Conservation (phyloP, 2,113 vertebrate genomes). For the Stegostoma tigrinum region DNA sequence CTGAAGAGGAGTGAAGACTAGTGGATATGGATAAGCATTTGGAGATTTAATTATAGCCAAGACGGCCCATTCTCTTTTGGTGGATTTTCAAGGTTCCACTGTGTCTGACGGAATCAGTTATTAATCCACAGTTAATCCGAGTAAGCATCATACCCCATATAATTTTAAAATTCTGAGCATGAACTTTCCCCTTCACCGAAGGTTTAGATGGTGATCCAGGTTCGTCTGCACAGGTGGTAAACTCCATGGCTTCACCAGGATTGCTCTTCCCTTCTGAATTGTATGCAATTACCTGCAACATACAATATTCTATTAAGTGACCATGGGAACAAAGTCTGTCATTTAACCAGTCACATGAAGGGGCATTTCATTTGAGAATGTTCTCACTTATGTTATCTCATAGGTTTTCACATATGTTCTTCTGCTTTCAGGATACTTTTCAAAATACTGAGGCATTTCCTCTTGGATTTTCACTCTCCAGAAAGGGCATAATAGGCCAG, state of each 20-base stretch:
- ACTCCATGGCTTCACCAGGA: conserved; percentile 80
- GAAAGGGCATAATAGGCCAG: background rate
- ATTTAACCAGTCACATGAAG: background rate
- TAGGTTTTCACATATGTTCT: background rate
- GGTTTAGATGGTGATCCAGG: conserved; percentile 76
- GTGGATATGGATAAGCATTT: background rate
- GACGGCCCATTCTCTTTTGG: background rate
- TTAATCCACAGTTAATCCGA: background rate
- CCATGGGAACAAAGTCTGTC: background rate
- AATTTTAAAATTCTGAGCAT: conserved; percentile 81
- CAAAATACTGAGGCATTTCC: background rate
- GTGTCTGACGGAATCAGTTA: background rate
- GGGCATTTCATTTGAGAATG: background rate
- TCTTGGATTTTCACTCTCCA: background rate
- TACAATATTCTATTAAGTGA: conserved; percentile 35
- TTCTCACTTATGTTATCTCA: background rate
- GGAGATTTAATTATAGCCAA: background rate
- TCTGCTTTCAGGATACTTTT: background rate
- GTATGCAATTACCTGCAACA: conserved; percentile 79
- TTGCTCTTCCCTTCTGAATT: conserved; percentile 93
- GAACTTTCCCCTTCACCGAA: conserved; percentile 76
- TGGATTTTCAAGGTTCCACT: background rate
- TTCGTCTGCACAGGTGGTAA: conserved; percentile 78
- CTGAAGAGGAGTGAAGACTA: background rate
- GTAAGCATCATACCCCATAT: conserved; percentile 72